phyloP scores from a whole-genome alignment of 1,140 invertebrate species.

The Caerostris darwini region DNA sequence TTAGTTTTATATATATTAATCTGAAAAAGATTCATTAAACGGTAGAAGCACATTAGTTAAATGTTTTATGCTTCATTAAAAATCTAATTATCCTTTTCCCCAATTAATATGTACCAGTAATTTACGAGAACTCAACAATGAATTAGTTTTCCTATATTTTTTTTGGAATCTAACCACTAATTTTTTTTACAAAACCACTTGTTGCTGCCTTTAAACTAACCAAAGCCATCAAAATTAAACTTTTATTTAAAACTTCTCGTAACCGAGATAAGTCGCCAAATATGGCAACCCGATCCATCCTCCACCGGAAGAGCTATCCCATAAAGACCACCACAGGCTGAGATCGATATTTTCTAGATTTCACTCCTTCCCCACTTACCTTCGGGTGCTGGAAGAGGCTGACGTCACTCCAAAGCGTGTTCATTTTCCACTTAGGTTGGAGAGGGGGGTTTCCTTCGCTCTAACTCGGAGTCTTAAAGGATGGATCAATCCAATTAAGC shows the following conservation, averaged over 20 bases:
- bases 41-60: no score
- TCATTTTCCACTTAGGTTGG: conserved; percentile 47
- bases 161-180: no score
- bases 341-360: conserved; percentile 67
- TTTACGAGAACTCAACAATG: no score
- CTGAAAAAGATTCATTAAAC: no score
- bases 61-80: no score
- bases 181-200: not conserved
- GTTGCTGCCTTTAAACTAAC: not conserved
- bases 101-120: no score
- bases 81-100: no score
- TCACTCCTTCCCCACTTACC: conserved; percentile 26
- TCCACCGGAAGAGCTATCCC: conserved; percentile 8
- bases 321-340: not conserved
- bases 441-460: not conserved
- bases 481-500: not conserved
- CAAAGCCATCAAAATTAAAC: no score
- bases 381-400: not conserved
- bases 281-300: not conserved
- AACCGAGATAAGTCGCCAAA: not conserved
- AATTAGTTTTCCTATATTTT: no score
- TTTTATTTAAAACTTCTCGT: no score
- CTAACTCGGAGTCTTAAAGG: not conserved
- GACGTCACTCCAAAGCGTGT: conserved; percentile 26
- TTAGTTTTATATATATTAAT: no score